Evolutionary conservation across 2,888 invertebrate genomes (phyloP).

Genomic region (Parasteatoda lunata): DNA sequence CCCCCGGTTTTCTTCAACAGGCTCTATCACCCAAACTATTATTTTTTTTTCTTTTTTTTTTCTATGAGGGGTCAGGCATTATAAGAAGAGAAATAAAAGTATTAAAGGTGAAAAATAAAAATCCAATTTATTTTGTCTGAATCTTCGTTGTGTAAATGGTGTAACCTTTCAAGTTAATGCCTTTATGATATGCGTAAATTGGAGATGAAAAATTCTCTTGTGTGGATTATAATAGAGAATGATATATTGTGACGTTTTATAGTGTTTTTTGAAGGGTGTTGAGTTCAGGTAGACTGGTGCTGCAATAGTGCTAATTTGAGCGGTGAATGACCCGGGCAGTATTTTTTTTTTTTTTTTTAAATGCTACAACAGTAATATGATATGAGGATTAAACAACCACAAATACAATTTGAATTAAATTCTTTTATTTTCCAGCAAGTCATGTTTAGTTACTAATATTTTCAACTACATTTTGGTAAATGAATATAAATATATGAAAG

Average conservation of each 20-base stretch:
- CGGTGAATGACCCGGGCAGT: neutral
- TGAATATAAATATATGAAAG: no score
- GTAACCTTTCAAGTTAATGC: slow-evolving; percentile 61
- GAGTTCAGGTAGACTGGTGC: neutral
- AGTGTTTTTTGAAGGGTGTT: slow-evolving; percentile 16
- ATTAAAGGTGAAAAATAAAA: slow-evolving; percentile 24
- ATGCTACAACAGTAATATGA: no score
- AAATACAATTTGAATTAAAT: no score
- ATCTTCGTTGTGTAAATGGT: slow-evolving; percentile 55
- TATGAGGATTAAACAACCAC: no score
- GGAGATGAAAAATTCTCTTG: slow-evolving; percentile 12
- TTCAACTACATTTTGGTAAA: no score
- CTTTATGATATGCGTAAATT: slow-evolving; percentile 62
- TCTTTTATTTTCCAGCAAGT: no score
- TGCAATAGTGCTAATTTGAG: neutral
- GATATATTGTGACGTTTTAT: slow-evolving; percentile 58
- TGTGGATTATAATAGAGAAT: slow-evolving; percentile 42
- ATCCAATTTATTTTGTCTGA: slow-evolving; percentile 42
- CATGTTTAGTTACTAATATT: no score
- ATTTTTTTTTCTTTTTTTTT: neutral
- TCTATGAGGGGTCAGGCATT: slow-evolving; percentile 33
- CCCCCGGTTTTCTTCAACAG: neutral
- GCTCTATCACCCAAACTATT: slow-evolving; percentile 10
- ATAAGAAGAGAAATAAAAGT: slow-evolving; percentile 19
- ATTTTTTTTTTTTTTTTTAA: no score